Percentiles rank a stretch among this genome's conserved stretches.
phyloP scores from a whole-genome alignment of 2,113 vertebrate species.

The Amazona vittata region DNA sequence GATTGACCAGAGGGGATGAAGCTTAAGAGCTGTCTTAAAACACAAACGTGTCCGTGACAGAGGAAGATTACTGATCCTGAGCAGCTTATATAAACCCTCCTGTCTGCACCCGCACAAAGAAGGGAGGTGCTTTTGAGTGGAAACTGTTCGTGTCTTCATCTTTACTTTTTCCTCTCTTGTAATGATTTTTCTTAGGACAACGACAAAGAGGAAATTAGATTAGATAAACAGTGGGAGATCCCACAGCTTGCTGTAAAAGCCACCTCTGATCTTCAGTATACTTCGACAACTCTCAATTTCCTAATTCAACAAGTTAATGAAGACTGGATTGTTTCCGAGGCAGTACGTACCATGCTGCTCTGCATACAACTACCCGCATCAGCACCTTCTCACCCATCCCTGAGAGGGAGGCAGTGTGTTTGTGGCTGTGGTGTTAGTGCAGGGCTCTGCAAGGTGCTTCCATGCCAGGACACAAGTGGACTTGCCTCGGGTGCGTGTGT shows the following conservation, averaged over 20 bases:
- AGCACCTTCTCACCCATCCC: not conserved
- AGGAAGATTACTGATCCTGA: slow-evolving; percentile 37
- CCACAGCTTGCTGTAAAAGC: slow-evolving; percentile 9
- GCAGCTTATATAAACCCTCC: slow-evolving; percentile 37
- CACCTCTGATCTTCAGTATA: not conserved
- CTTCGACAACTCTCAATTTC: slow-evolving; percentile 42
- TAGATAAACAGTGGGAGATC: slow-evolving; percentile 52
- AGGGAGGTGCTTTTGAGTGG: slow-evolving; percentile 29
- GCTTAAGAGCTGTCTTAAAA: not conserved
- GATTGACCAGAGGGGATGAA: slow-evolving; percentile 7
- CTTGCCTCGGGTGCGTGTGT: accelerated
- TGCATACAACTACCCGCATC: not conserved
- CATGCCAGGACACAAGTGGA: not conserved
- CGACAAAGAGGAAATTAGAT: not conserved
- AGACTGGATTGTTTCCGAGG: not conserved
- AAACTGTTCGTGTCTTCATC: slow-evolving; percentile 43
- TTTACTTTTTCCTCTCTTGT: not conserved
- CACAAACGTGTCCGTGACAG: slow-evolving; percentile 12
- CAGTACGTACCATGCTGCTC: accelerated
- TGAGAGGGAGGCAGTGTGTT: not conserved
- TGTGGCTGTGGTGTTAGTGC: not conserved
- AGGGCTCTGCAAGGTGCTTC: not conserved
- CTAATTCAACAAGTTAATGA: slow-evolving; percentile 43
- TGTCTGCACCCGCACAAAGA: not conserved
- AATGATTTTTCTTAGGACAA: slow-evolving; percentile 58